Percentiles rank a stretch among this genome's conserved stretches.
These are phyloP conservation scores for Acrocephalus scirpaceus DNA, from an alignment of 2,797 vertebrate genomes.

Conservation along the genomic window DNA sequence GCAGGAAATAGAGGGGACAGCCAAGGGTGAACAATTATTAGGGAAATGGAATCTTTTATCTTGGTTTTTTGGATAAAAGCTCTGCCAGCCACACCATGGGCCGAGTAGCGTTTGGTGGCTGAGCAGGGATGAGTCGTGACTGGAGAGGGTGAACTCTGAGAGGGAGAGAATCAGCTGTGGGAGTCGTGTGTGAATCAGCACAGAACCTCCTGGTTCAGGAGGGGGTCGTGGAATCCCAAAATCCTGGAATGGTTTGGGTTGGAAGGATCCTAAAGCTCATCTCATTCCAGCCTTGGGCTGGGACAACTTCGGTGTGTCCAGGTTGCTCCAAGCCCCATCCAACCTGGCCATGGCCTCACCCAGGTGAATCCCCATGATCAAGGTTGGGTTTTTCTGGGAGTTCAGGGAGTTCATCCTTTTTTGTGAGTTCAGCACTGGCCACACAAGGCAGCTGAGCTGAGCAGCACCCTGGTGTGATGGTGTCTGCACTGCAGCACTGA, in stretches of 20 bases:
- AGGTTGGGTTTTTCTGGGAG: background rate
- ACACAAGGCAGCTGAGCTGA: rapidly evolving
- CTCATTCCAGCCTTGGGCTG: background rate
- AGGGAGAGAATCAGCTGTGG: background rate
- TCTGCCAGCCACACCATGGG: background rate
- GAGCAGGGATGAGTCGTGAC: background rate
- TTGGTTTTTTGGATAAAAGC: background rate
- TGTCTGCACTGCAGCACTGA: background rate
- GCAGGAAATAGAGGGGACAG: background rate
- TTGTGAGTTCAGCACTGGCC: background rate
- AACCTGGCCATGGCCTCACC: background rate
- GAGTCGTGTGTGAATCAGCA: background rate
- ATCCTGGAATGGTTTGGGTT: background rate
- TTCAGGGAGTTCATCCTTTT: background rate
- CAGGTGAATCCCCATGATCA: background rate
- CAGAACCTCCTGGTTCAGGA: background rate
- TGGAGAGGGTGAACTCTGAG: background rate
- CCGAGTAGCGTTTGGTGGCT: background rate
- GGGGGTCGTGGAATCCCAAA: background rate
- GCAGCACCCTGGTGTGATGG: rapidly evolving
- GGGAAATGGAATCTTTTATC: background rate
- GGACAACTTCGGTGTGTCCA: background rate
- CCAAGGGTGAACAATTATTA: background rate
- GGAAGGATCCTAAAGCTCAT: background rate
- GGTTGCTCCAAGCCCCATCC: background rate